Percentiles rank a stretch among this genome's conserved stretches.
phyloP scores from a whole-genome alignment of 37 sponge, comb jelly and placozoan species.

The Aphrocallistes beatrix region DNA sequence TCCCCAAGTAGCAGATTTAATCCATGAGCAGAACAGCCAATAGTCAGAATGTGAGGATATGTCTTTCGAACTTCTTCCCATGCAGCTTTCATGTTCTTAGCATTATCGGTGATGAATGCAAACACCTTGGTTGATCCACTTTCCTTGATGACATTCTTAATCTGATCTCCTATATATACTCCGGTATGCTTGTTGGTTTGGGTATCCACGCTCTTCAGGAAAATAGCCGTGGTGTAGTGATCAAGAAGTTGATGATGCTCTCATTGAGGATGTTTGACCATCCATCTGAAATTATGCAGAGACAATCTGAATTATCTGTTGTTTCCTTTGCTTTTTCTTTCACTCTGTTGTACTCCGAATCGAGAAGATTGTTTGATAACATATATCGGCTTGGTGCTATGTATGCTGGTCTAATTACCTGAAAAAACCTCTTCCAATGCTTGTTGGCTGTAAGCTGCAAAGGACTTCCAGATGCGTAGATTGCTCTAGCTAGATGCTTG shows the following conservation, averaged over 20 bases:
- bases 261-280: neutral
- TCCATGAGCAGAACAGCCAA: neutral
- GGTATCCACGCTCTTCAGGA: neutral
- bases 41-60: too few relatives aligned
- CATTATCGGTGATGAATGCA: too few relatives aligned
- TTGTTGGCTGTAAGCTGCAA: neutral
- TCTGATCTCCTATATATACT: neutral
- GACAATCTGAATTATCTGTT: neutral
- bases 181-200: neutral
- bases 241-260: neutral
- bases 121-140: too few relatives aligned
- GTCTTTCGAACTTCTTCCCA: too few relatives aligned
- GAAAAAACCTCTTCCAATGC: neutral
- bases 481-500: neutral
- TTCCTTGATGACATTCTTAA: neutral
- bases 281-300: neutral
- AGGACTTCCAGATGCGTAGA: neutral
- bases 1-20: neutral
- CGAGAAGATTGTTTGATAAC: neutral
- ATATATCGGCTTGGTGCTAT: neutral
- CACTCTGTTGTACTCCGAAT: neutral
- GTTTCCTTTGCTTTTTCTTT: neutral
- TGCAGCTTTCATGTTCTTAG: too few relatives aligned
- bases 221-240: neutral
- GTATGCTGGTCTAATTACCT: neutral